phyloP scores from a whole-genome alignment of 2,113 vertebrate genomes.

The Chiloscyllium plagiosum region DNA sequence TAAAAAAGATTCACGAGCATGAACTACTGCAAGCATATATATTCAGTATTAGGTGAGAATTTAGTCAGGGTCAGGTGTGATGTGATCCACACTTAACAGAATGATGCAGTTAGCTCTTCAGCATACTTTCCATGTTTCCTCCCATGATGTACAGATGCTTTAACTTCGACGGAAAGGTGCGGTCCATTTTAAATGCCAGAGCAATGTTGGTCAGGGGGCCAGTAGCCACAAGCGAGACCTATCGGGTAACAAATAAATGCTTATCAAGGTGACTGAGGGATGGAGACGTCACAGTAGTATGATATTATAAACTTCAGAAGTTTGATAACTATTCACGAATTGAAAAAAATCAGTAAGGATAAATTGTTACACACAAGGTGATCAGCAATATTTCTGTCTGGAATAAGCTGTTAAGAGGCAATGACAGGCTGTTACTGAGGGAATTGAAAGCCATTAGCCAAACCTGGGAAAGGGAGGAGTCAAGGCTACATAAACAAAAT shows the following conservation, averaged over 20 bases:
- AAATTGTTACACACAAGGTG: too few relatives aligned
- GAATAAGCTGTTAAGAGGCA: too few relatives aligned
- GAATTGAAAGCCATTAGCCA: too few relatives aligned
- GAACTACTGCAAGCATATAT: not conserved
- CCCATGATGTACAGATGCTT: constrained; percentile 69
- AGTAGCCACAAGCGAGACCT: constrained; percentile 54
- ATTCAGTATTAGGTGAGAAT: not conserved
- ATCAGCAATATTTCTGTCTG: too few relatives aligned
- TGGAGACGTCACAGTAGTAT: too few relatives aligned
- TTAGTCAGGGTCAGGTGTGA: not conserved
- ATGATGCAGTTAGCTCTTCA: not conserved
- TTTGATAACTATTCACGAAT: too few relatives aligned
- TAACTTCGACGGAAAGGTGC: constrained; percentile 60
- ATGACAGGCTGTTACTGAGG: too few relatives aligned
- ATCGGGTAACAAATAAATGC: not conserved
- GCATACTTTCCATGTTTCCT: constrained; percentile 64
- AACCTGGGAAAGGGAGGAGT: too few relatives aligned
- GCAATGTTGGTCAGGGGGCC: constrained; percentile 69
- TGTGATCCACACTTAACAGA: not conserved
- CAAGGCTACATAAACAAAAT: too few relatives aligned
- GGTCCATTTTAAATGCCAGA: constrained; percentile 66
- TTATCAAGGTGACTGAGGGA: not conserved
- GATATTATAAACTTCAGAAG: too few relatives aligned
- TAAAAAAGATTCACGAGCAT: not conserved
- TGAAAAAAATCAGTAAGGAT: too few relatives aligned